These are phyloP conservation scores for Acronicta alni DNA, from an alignment of 2,888 invertebrate genomes.

Conservation along the genomic window DNA sequence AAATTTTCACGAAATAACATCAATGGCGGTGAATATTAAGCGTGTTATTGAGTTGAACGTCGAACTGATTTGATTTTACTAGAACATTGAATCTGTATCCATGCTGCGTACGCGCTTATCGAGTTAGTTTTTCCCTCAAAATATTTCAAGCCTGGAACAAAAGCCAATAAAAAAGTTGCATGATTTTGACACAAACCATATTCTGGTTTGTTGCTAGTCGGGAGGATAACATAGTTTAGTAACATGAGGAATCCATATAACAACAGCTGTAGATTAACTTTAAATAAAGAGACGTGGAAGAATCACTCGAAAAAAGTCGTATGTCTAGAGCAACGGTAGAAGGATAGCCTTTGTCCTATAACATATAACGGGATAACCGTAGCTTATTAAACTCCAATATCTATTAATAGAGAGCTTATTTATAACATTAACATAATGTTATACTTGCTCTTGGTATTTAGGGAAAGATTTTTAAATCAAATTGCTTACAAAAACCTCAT, in stretches of 20 bases:
- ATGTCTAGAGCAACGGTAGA: not conserved
- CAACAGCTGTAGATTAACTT: too few relatives aligned
- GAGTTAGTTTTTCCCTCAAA: slow-evolving; percentile 3
- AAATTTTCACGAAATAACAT: slow-evolving; percentile 17
- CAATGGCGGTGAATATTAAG: slow-evolving; percentile 25
- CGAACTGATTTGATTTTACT: slow-evolving; percentile 31
- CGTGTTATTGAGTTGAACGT: slow-evolving; percentile 15
- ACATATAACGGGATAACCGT: too few relatives aligned
- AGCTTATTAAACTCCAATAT: too few relatives aligned
- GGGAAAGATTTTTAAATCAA: slow-evolving; percentile 11
- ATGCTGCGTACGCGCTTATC: slow-evolving; percentile 7
- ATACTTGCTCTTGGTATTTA: not conserved
- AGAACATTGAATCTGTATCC: slow-evolving; percentile 17
- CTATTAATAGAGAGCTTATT: too few relatives aligned
- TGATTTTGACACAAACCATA: too few relatives aligned
- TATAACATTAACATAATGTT: too few relatives aligned
- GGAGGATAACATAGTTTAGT: too few relatives aligned
- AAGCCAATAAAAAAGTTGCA: not conserved
- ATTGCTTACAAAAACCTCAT: not conserved
- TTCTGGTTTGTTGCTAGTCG: too few relatives aligned
- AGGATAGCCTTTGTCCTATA: too few relatives aligned
- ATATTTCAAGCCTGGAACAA: not conserved
- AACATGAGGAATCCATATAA: too few relatives aligned
- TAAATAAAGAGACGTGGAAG: too few relatives aligned
- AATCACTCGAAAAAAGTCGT: too few relatives aligned